phyloP scores from a whole-genome alignment of 2,797 vertebrate species.

The Morus bassanus region DNA sequence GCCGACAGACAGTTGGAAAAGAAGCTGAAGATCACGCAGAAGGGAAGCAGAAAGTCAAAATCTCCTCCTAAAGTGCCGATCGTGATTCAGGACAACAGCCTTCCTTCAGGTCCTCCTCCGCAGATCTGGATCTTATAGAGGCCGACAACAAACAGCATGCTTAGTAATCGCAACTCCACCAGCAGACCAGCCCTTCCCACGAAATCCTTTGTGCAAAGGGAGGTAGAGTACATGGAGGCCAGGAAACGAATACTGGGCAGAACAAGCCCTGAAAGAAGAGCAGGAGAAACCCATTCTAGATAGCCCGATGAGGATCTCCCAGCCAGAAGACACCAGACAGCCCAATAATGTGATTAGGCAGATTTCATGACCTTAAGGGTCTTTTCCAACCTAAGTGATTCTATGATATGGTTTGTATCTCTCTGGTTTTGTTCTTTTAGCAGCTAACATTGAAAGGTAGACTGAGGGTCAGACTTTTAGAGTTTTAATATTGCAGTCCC shows the following conservation, averaged over 20 bases:
- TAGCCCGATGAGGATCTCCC: not conserved
- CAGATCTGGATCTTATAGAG: slow-evolving; percentile 90
- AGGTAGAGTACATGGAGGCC: slow-evolving; percentile 88
- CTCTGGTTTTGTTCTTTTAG: not conserved
- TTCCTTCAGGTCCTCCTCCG: slow-evolving; percentile 82
- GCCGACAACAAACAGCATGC: slow-evolving; percentile 83
- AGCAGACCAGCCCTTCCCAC: slow-evolving; percentile 83
- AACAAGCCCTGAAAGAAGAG: slow-evolving; percentile 82
- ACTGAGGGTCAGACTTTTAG: not conserved
- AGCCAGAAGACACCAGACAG: not conserved
- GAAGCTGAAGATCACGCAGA: slow-evolving; percentile 88
- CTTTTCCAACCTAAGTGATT: not conserved
- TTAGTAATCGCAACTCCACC: slow-evolving; percentile 78
- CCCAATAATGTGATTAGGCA: not conserved
- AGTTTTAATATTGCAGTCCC: not conserved
- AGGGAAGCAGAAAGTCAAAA: slow-evolving; percentile 86
- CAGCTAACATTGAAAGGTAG: not conserved
- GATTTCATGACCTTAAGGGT: not conserved
- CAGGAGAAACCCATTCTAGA: slow-evolving; percentile 85
- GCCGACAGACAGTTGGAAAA: slow-evolving; percentile 86
- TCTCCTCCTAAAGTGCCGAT: slow-evolving; percentile 81
- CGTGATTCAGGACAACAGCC: slow-evolving; percentile 87
- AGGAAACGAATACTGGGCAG: slow-evolving; percentile 89
- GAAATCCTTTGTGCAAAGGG: slow-evolving; percentile 88
- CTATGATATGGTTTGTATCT: not conserved